These are phyloP conservation scores for Linnaemya tessellans DNA, from an alignment of 2,888 invertebrate genomes.

Conservation along the genomic window DNA sequence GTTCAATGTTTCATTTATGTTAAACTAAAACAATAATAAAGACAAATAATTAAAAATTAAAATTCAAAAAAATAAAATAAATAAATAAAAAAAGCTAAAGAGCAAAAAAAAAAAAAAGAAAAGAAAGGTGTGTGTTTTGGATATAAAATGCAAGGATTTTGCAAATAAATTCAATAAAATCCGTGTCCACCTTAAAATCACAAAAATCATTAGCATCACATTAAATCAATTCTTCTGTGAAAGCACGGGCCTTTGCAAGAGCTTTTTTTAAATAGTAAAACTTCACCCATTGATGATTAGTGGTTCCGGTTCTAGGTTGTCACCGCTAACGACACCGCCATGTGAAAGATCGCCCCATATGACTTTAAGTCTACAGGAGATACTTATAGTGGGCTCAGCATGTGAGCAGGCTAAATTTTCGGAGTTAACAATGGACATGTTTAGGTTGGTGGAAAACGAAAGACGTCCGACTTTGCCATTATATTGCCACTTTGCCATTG, in stretches of 20 bases:
- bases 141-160: conserved; percentile 63
- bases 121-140: conserved; percentile 70
- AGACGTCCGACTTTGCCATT: too few relatives aligned
- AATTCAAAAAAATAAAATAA: conserved; percentile 9
- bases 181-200: conserved; percentile 69
- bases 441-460: conserved; percentile 82
- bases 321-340: conserved; percentile 92
- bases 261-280: conserved; percentile 82
- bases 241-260: conserved; percentile 84
- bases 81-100: not conserved
- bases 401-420: conserved; percentile 98
- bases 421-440: conserved; percentile 99
- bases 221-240: conserved; percentile 84
- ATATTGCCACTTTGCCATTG: not conserved
- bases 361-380: conserved; percentile 95
- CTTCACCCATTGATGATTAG: conserved; percentile 81
- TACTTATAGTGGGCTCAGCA: conserved; percentile 96
- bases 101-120: too few relatives aligned
- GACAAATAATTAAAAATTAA: not conserved
- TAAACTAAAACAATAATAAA: conserved; percentile 46
- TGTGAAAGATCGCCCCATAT: conserved; percentile 94
- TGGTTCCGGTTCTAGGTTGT: conserved; percentile 87
- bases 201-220: conserved; percentile 79
- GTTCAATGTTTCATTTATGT: conserved; percentile 71
- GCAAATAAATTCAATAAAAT: conserved; percentile 52